Evolutionary conservation across 2,888 invertebrate species (phyloP), one percentile per base, ranked within the genome.

Genomic region (Gryllus longicercus): DNA sequence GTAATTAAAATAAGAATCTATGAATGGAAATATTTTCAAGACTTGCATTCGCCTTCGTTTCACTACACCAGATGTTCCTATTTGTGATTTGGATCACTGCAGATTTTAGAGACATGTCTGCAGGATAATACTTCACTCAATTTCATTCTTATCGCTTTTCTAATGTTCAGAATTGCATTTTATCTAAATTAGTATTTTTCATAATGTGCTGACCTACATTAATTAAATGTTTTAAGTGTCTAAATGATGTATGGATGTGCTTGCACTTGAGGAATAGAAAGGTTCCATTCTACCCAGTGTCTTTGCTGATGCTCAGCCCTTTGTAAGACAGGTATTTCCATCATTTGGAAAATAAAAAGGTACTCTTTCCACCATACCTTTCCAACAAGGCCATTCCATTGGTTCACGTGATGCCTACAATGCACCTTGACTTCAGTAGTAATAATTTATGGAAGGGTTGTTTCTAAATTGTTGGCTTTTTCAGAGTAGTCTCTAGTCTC

Each of bases 331-430:
- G 63, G 38, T 38, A 38, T 38, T 38, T 38, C 38, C 38, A 38
- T 38, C 38, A 38, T 38, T 38, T 38, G 38, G 38, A 38, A 38
- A 38, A 38, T 4, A 2, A 63, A 63, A 63, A 63, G 63, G 14
- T 63, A 63, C 63, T 63, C 38, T 38, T 38, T 38, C n/a, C 63
- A 63, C n/a, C n/a, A n/a, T 63, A 63, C 63, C 63, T 63, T n/a
- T 63, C 63, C 63, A 63, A 63, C 63, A 63, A 63, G 63, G 63
- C 63, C 63, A 63, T 63, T 63, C 63, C 63, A 63, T 63, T 63
- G 63, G 11, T 63, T 63, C 63, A 63, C 63, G 5, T 63, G 63
- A 63, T 63, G 63, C 63, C 63, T 63, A 63, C n/a, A n/a, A 38
- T 12, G 63, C 63, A 63, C 63, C n/a, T 63, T 63, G 63, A 63